Evolutionary conservation across 2,797 vertebrate species (phyloP), one percentile per base, ranked within the genome.

Genomic region (Sebastes steindachneri): DNA sequence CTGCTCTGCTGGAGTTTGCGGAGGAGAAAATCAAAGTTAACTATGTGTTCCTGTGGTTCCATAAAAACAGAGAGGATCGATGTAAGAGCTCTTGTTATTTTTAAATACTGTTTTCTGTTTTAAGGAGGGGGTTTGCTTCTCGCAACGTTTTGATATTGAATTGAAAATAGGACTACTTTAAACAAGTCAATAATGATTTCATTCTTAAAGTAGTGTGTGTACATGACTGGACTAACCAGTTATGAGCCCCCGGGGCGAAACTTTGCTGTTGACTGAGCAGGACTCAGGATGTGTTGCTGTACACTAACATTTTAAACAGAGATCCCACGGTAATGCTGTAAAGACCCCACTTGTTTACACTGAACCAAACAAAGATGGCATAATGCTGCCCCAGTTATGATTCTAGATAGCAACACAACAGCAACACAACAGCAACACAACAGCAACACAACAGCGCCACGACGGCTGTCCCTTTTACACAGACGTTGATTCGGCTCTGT

Each of bases 21-120:
- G 98, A 99, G 92, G 98, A 99, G 93, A 97, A 97, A 93, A 96
- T 99, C 95, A 98, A 98, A 96, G 97, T 98, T 86, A 96, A 95
- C 95, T 96, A 96, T 1, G 97, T 99, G 93, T 99, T 99, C 92
- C 93, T 99, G 94, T 99, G 98, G 96, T 99, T 99, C 96, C 95
- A 96, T 83, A 99, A 98, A 96, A 96, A 93, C 95, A 96, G 98
- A 93, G 98, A 98, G 89, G 98, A 99, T 91, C 95, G 97, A 97
- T 83, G 98, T 99, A 94, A 97, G 97, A 55, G 58, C 67, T 19
- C 7, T 21, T 23, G 5, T 71, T 67, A 31, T 74, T 54, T 70
- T 58, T 45, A 21, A 26, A 9, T 31, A 3, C 4, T 8, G 1
- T 26, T 28, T 23, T 60, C 10, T 77, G 69, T 23, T 62, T 31